Base-by-base conservation (phyloP, 2,888 invertebrate species). In the Sycophila texana region DNA sequence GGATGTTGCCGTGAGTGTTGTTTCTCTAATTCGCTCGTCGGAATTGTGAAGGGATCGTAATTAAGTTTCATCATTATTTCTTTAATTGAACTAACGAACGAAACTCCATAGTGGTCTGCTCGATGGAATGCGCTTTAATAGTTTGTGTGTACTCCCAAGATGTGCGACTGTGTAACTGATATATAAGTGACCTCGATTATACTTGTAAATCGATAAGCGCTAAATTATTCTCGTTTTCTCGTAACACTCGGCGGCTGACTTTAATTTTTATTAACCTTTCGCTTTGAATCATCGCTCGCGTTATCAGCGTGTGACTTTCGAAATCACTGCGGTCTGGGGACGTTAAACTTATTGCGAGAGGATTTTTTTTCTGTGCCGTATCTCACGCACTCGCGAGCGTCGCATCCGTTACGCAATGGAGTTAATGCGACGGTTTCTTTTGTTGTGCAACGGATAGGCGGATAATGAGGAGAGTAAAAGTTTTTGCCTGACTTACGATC, bases 401-500 rank as follows among this genome's bases (percentile, higher is more conserved):
- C 7, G 67, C 26, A 67, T 20, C 18, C 58, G 13, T 13, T 58
- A 10, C 58, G n/a, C 20, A 63, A 16, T 22, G 16, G n/a, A 30
- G 49, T 67, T 53, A 49, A 73, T 63, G 65, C 39, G 47, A 65
- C 53, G 53, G 14, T 65, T 53, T 18, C 39, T 49, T 65, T 65
- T 71, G 66, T 77, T 49, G 26, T 18, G 39, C 22, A 63, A 63
- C 49, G 63, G n/a, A 39, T 49, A 57, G 47, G 18, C 14, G n/a
- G 55, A 4, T 77, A 63, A 71, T 65, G 53, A 74, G 57, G 53
- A 58, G 49, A 66, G 58, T 66, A 13, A 65, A 67, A 58, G 51
- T 75, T 75, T 71, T 71, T 67, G 22, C 67, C 39, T 66, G 39
- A 79, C 49, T 72, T 74, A 79, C 55, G 70, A 66, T 61, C 58